These are phyloP conservation scores for Lophius americanus DNA, from an alignment of 2,797 vertebrate genomes.

Conservation along the genomic window DNA sequence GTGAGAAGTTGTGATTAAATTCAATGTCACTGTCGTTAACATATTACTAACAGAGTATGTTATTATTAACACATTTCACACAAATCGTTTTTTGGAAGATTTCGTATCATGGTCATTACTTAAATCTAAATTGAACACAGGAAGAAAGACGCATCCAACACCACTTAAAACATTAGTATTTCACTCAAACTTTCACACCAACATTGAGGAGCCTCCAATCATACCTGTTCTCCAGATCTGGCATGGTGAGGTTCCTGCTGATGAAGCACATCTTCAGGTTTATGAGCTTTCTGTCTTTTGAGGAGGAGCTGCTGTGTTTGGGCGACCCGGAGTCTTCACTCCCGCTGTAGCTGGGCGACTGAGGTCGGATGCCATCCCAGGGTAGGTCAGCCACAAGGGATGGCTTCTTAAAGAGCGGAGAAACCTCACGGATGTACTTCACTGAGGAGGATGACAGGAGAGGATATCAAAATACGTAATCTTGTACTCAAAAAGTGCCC, in stretches of 20 bases:
- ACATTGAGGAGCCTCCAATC: background rate
- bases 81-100: too few relatives aligned
- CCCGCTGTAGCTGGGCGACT: constrained; percentile 88
- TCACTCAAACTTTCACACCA: background rate
- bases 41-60: too few relatives aligned
- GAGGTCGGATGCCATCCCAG: constrained; percentile 87
- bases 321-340: constrained; percentile 92
- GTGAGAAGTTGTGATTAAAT: too few relatives aligned
- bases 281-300: constrained; percentile 92
- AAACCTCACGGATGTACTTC: constrained; percentile 96
- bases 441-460: constrained; percentile 77
- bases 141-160: background rate
- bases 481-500: background rate
- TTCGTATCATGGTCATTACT: background rate
- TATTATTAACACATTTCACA: too few relatives aligned
- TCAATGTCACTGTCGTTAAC: background rate
- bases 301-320: constrained; percentile 79
- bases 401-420: constrained; percentile 94
- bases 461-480: background rate
- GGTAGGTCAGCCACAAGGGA: constrained; percentile 92
- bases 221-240: constrained; percentile 95
- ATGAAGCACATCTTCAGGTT: constrained; percentile 97
- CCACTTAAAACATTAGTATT: constrained; percentile 12
- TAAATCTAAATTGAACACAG: constrained; percentile 11
- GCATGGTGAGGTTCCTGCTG: constrained; percentile 95